phyloP scores from a whole-genome alignment of 2,113 vertebrate genomes.

The Trematocara variabile region DNA sequence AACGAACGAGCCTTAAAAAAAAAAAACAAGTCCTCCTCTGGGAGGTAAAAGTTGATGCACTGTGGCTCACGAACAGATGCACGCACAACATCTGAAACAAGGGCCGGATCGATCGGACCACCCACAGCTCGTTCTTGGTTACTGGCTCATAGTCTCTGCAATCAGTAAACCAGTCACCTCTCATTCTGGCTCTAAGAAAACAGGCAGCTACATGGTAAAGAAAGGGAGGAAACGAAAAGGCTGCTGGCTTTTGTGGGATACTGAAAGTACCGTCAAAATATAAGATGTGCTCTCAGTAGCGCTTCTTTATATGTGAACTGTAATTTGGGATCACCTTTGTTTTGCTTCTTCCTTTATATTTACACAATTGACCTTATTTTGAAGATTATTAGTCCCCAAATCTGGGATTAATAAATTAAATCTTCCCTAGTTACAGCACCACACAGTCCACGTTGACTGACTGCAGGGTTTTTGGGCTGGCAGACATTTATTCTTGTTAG shows the following conservation, averaged over 20 bases:
- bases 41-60: background rate
- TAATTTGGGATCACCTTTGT: background rate
- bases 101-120: background rate
- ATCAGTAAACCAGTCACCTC: background rate
- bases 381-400: background rate
- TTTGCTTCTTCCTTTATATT: background rate
- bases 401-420: background rate
- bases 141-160: background rate
- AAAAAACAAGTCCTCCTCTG: background rate
- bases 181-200: background rate
- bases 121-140: background rate
- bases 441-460: background rate
- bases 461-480: rapidly evolving
- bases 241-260: background rate
- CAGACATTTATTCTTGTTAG: background rate
- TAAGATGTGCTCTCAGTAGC: background rate
- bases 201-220: background rate
- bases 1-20: no score
- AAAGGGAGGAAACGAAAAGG: background rate
- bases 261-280: background rate
- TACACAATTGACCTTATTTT: background rate
- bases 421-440: background rate
- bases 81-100: background rate
- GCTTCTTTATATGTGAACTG: background rate
- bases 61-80: background rate